These are phyloP conservation scores for Australoheros scitulus DNA, from an alignment of 2,113 vertebrate genomes.

Conservation along the genomic window DNA sequence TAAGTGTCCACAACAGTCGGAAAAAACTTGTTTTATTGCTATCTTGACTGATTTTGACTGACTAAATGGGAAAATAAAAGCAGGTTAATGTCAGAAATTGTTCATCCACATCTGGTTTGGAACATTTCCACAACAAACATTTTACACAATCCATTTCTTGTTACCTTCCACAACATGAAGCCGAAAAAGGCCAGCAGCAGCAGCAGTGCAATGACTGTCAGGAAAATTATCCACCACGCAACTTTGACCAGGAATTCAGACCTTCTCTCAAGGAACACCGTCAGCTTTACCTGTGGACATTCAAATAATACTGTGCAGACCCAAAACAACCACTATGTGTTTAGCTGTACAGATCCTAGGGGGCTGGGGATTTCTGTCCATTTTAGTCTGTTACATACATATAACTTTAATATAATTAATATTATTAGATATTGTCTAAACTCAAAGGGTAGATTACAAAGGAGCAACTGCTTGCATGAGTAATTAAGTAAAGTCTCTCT, in stretches of 20 bases:
- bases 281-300: conserved; percentile 85
- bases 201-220: conserved; percentile 62
- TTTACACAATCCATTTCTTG: neutral
- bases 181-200: conserved; percentile 51
- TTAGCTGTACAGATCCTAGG: neutral
- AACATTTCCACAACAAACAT: neutral
- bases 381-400: neutral
- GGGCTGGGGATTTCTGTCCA: neutral
- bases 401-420: neutral
- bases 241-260: conserved; percentile 46
- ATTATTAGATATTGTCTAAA: neutral
- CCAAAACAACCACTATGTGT: neutral
- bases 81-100: neutral
- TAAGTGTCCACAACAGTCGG: neutral
- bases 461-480: neutral
- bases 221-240: conserved; percentile 75
- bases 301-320: neutral
- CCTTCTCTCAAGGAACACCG: conserved; percentile 83
- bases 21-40: neutral
- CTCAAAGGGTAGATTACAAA: neutral
- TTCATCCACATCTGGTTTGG: neutral
- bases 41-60: neutral
- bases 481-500: neutral
- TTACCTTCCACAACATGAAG: conserved; percentile 70
- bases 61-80: too few relatives aligned